Evolutionary conservation across 2,888 invertebrate genomes (phyloP), one percentile per base, ranked within the genome.

Genomic region (Plebejus melissa): DNA sequence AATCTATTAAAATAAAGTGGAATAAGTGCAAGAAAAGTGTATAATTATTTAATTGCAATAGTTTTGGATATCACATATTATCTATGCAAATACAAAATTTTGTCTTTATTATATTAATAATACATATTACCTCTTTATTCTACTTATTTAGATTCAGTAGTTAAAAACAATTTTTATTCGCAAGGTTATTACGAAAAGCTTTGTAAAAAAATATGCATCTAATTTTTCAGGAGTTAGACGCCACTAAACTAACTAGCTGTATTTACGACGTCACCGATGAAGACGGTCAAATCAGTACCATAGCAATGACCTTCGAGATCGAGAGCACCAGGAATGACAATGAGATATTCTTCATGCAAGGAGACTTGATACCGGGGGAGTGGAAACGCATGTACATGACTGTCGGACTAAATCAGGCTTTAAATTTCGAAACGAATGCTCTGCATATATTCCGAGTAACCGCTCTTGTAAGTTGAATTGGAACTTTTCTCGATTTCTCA

Each of bases 371-470:
- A 4, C 80, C 81, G 1, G 79, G 78, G 28, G 83, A 86, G 41
- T 85, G 87, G 88, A 83, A 82, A 79, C 79, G 80, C 75, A 88
- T 94, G 89, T 82, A 82, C 71, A 90, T 93, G 88, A 88, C 87
- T 2, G 78, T 91, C 0, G 83, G 84, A 1, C 80, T 90, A 13
- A 84, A 82, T 2, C 69, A 80, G 4, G 79, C 90, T 3, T 82
- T 94, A 1, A 85, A 94, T 80, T 94, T 88, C 76, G 94, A 94
- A 77, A 83, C 84, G 1, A 94, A 88, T 71, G 90, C 93, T 0
- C 86, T 95, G 22, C 95, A 95, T 81, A 93, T 94, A 77, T 94
- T 95, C 78, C 84, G 86, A 75, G 90, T 95, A 1, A 89, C 85
- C 58, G 95, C 94, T n/a, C 83, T 80, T 81, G 95, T 95, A 84